These are phyloP conservation scores for Carcina quercana DNA, from an alignment of 2,888 invertebrate genomes.

Conservation along the genomic window DNA sequence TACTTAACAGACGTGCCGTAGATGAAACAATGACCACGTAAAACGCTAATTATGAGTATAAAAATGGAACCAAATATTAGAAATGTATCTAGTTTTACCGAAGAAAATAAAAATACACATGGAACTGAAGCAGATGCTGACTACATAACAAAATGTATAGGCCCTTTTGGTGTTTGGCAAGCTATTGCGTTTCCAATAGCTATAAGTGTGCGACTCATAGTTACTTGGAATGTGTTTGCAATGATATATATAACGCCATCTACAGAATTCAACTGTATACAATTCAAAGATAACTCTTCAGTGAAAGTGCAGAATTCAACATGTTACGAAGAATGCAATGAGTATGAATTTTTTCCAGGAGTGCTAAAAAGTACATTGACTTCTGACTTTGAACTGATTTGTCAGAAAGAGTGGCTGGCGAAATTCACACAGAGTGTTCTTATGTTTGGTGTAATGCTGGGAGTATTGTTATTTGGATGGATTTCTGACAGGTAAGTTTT, in stretches of 20 bases:
- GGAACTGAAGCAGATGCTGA: slow-evolving; percentile 22
- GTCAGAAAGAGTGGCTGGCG: slow-evolving; percentile 37
- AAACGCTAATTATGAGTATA: no score
- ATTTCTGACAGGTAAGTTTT: slow-evolving; percentile 45
- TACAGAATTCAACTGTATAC: slow-evolving; percentile 32
- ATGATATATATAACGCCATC: slow-evolving; percentile 37
- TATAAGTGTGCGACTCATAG: slow-evolving; percentile 25
- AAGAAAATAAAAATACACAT: no score
- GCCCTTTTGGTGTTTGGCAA: slow-evolving; percentile 41
- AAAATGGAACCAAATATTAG: no score
- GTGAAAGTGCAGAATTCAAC: slow-evolving; percentile 27
- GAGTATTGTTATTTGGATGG: slow-evolving; percentile 41
- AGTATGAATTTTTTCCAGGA: slow-evolving; percentile 29
- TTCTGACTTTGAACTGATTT: slow-evolving; percentile 38
- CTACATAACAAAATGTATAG: slow-evolving; percentile 40
- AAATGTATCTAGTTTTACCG: no score
- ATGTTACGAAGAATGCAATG: slow-evolving; percentile 36
- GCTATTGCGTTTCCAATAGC: slow-evolving; percentile 22
- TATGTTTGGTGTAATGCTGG: slow-evolving; percentile 40
- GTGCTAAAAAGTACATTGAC: slow-evolving; percentile 32
- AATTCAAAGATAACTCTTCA: slow-evolving; percentile 23
- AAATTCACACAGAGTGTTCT: slow-evolving; percentile 38
- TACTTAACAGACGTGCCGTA: no score
- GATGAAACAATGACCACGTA: no score
- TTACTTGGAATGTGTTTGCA: slow-evolving; percentile 32